Base-by-base conservation (phyloP, 2,888 invertebrate genomes). In the Spilosoma lubricipeda region DNA sequence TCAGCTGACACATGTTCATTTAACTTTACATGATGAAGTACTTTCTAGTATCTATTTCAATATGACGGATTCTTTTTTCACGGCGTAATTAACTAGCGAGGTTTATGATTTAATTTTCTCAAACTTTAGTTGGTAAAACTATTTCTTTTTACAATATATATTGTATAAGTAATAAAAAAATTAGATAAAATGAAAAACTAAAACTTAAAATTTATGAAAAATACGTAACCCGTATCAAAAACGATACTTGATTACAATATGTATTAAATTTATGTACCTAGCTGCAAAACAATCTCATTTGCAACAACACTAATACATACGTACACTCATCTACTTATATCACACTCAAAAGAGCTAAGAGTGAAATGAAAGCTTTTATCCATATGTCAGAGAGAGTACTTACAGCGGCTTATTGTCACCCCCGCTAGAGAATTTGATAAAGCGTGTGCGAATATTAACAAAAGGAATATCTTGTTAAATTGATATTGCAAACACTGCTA, bases 381-480 rank as follows among this genome's bases (percentile, higher is more conserved):
- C 95, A 95, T 95, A 95, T 95, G 95, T 95, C 94, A 93, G 94
- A 91, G 94, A 91, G 92, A 95, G 95, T 95, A 95, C 95, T 95
- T 95, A 95, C 95, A 94, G 93, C 94, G 93, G 95, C 95, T 95
- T 95, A 95, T 95, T 95, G 95, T 95, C 95, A 95, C 95, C 95
- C 95, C 95, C 94, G 94, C 95, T 93, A 89, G 95, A 95, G 95
- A 95, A 95, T 95, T 95, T 95, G 95, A 95, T 95, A 95, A 95
- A 95, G 94, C 95, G 95, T 94, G 95, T 95, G 95, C 95, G 95
- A 95, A 95, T 95, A 95, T 95, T 95, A 95, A 95, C 95, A 95
- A 95, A 95, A 95, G 95, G 95, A 95, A 95, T 95, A 95, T 95
- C 95, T 95, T 93, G 95, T 95, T 95, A 95, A 95, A 95, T 95